phyloP scores from a whole-genome alignment of 2,888 invertebrate genomes.

The Lasioglossum leucozonium region DNA sequence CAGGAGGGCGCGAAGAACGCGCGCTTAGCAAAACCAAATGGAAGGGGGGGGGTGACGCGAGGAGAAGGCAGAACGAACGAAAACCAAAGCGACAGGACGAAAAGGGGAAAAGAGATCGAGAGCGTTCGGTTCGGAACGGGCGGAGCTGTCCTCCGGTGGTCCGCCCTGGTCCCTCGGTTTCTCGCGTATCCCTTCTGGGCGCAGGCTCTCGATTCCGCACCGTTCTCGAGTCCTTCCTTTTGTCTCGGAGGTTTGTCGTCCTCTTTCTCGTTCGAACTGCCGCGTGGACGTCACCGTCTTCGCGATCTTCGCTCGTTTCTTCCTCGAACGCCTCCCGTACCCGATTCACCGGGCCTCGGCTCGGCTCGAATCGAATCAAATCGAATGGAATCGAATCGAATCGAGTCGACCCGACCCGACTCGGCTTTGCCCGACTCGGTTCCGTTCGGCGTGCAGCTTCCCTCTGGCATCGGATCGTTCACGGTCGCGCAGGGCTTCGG shows the following conservation, averaged over 20 bases:
- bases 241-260: slow-evolving; percentile 55
- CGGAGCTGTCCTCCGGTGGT: slow-evolving; percentile 80
- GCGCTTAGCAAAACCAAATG: slow-evolving; percentile 5
- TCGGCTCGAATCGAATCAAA: slow-evolving; percentile 27
- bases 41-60: background rate
- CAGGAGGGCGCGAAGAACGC: background rate
- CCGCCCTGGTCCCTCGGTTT: slow-evolving; percentile 73
- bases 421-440: background rate
- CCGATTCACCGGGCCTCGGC: slow-evolving; percentile 21
- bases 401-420: background rate
- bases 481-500: slow-evolving; percentile 68
- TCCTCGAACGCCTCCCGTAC: slow-evolving; percentile 56
- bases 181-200: slow-evolving; percentile 63
- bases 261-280: slow-evolving; percentile 50
- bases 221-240: slow-evolving; percentile 58
- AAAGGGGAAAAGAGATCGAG: slow-evolving; percentile 42
- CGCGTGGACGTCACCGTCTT: slow-evolving; percentile 51
- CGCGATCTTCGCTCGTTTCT: slow-evolving; percentile 53
- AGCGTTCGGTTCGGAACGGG: slow-evolving; percentile 75
- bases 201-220: slow-evolving; percentile 38
- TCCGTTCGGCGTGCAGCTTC: slow-evolving; percentile 13
- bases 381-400: background rate
- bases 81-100: background rate
- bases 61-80: background rate
- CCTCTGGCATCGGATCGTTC: slow-evolving; percentile 67